Base-by-base conservation (phyloP, 2,797 vertebrate genomes). In the Pipistrellus kuhlii region DNA sequence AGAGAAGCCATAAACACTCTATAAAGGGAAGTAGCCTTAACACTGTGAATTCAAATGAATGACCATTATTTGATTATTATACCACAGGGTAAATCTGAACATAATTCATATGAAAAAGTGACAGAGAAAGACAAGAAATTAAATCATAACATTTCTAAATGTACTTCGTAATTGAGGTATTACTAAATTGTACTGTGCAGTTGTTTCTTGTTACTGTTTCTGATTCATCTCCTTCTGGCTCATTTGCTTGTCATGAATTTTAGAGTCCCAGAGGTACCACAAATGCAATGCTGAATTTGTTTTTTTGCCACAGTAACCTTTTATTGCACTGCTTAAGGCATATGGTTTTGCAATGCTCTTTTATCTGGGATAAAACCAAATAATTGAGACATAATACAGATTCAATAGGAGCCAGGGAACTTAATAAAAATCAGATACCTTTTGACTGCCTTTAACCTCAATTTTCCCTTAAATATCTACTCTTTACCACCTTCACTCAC, bases 151-250 rank as follows among this genome's bases (percentile, higher is more conserved):
- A 32, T 92, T 93, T 93, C 76, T 81, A 82, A 83, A 75, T 88
- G 9, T 77, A 53, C 46, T 96, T 95, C 44, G 48, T 90, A 97
- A 97, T 72, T 82, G 92, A 93, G 62, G 85, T 69, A 55, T 88
- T 95, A 89, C 88, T 94, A 93, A 95, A 97, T 88, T 95, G 57
- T 75, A 76, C 27, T 90, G 84, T 94, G 66, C 30, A 10, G 62
- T 76, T 62, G 3, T 62, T 96, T 66, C 21, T 95, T 83, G 72
- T 91, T 94, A 93, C 30, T 44, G 53, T 75, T 96, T 93, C 92
- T 96, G 88, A 95, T 95, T 97, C 94, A 96, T 95, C 96, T 94
- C 93, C 78, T 95, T 95, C 82, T 92, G 90, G 71, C 81, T 96
- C 91, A 92, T 92, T 96, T 95, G 46, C 82, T 92, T 93, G 86